These are phyloP conservation scores for Rhinella marina DNA, from an alignment of 2,797 vertebrate genomes.

Conservation along the genomic window DNA sequence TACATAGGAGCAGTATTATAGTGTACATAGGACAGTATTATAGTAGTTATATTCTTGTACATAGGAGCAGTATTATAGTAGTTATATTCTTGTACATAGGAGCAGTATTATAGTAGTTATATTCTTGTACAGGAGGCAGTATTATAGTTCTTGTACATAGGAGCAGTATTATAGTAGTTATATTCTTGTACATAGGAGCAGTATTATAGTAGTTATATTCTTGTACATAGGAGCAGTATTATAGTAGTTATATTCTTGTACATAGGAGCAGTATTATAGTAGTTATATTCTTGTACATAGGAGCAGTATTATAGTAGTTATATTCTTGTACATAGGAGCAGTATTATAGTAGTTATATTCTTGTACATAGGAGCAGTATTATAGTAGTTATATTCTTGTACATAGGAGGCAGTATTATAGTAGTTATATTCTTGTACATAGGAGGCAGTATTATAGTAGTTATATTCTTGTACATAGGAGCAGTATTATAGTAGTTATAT, in stretches of 20 bases:
- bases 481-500: slow-evolving; percentile 15
- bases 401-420: neutral
- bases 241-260: slow-evolving; percentile 6
- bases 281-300: slow-evolving; percentile 11
- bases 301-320: neutral
- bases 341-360: slow-evolving; percentile 14
- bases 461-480: slow-evolving; percentile 4
- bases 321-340: neutral
- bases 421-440: slow-evolving; percentile 12
- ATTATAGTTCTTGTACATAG: neutral
- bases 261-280: slow-evolving; percentile 9
- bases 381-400: slow-evolving; percentile 6
- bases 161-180: neutral
- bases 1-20: neutral
- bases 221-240: neutral
- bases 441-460: slow-evolving; percentile 3
- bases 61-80: slow-evolving; percentile 5
- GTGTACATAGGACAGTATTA: neutral
- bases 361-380: slow-evolving; percentile 4
- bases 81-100: slow-evolving; percentile 4
- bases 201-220: slow-evolving; percentile 12
- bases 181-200: slow-evolving; percentile 1
- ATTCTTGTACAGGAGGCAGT: slow-evolving; percentile 1
- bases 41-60: neutral
- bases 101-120: slow-evolving; percentile 13